These are phyloP conservation scores for Corythoichthys intestinalis DNA, from an alignment of 2,113 vertebrate genomes.

Conservation along the genomic window DNA sequence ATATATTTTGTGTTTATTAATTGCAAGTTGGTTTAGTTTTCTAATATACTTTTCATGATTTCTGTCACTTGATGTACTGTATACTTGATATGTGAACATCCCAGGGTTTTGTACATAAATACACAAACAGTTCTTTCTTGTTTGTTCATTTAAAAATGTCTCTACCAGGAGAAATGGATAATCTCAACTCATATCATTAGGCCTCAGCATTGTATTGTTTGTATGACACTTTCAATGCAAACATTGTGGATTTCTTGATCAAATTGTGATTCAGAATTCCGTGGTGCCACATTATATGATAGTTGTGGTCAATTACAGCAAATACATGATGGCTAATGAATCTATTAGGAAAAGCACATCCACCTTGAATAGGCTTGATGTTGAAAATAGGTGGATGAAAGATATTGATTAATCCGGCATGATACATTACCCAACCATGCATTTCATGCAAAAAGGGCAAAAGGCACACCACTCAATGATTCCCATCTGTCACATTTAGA, in stretches of 20 bases:
- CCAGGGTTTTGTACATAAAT: constrained; percentile 56
- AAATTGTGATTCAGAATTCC: too few species aligned
- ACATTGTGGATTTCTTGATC: not conserved
- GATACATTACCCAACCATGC: too few species aligned
- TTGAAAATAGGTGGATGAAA: too few species aligned
- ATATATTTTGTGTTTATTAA: constrained; percentile 4
- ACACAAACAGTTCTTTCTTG: constrained; percentile 11
- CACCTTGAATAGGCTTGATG: too few species aligned
- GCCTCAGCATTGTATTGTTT: not conserved
- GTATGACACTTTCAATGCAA: not conserved
- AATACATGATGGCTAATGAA: not conserved
- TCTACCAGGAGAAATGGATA: not conserved
- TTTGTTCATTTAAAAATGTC: not conserved
- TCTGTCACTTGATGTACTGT: constrained; percentile 34
- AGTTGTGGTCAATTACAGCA: not conserved
- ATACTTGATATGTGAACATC: constrained; percentile 30
- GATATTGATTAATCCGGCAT: too few species aligned
- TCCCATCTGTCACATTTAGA: too few species aligned
- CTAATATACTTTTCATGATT: constrained; percentile 13
- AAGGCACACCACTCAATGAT: too few species aligned
- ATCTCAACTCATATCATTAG: not conserved
- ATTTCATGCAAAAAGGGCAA: too few species aligned
- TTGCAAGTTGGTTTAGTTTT: constrained; percentile 4
- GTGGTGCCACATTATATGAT: not conserved
- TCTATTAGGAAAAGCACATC: not conserved